Evolutionary conservation across 2,888 invertebrate genomes (phyloP).

Genomic region (Aphidius colemani): DNA sequence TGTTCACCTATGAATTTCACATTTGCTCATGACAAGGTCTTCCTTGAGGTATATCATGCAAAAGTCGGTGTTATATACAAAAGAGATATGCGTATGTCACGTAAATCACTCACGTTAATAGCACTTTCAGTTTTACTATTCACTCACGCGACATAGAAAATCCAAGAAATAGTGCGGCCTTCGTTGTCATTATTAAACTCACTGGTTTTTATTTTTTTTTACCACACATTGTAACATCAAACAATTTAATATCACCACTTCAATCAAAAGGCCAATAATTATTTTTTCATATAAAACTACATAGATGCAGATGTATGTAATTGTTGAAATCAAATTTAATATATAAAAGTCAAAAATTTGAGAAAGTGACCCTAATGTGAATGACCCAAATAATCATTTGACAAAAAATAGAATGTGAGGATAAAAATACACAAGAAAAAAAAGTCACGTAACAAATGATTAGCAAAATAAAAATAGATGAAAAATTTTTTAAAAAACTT

Average conservation of each 20-base stretch:
- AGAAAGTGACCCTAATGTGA: constrained; percentile 33
- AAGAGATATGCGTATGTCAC: constrained; percentile 23
- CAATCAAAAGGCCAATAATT: too few species aligned
- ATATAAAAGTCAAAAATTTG: too few species aligned
- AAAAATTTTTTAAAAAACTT: neutral
- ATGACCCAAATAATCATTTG: constrained; percentile 30
- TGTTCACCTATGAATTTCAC: constrained; percentile 3
- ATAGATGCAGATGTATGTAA: too few species aligned
- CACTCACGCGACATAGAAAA: constrained; percentile 14
- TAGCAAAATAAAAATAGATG: constrained; percentile 13
- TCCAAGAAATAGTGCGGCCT: constrained; percentile 13
- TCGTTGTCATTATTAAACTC: constrained; percentile 9
- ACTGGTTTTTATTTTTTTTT: neutral
- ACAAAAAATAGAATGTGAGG: constrained; percentile 14
- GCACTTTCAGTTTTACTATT: constrained; percentile 3
- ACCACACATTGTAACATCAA: neutral
- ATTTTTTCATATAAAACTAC: too few species aligned
- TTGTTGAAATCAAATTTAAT: too few species aligned
- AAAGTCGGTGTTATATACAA: constrained; percentile 1
- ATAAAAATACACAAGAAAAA: neutral
- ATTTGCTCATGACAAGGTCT: constrained; percentile 20
- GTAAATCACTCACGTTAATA: constrained; percentile 27
- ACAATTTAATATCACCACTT: too few species aligned
- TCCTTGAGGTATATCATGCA: constrained; percentile 16
- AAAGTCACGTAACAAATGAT: constrained; percentile 16